phyloP scores from a whole-genome alignment of 1,140 invertebrate genomes.

The Scaptomyza hsui region DNA sequence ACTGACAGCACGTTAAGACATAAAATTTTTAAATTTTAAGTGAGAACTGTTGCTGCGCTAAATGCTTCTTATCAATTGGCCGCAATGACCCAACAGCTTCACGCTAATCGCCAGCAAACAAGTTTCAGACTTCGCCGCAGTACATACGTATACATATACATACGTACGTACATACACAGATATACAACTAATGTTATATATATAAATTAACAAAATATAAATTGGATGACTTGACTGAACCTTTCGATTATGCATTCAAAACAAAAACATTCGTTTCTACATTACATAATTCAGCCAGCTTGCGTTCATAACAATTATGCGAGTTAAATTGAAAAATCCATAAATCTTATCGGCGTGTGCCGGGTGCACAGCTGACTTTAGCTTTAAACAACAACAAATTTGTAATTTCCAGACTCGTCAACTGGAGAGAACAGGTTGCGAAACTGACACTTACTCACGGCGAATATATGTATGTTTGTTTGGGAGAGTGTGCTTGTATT shows the following conservation, averaged over 20 bases:
- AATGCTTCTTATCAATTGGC: constrained; percentile 34
- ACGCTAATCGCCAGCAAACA: constrained; percentile 60
- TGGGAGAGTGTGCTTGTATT: constrained; percentile 10
- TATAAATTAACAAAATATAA: not conserved
- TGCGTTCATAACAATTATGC: constrained; percentile 1
- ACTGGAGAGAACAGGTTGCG: constrained; percentile 68
- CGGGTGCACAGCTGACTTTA: constrained; percentile 46
- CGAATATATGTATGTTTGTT: constrained; percentile 4
- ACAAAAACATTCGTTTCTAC: constrained; percentile 9
- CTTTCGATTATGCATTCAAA: constrained; percentile 39
- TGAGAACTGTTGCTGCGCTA: constrained; percentile 13
- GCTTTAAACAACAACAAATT: constrained; percentile 21
- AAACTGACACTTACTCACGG: constrained; percentile 18
- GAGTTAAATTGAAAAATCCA: constrained; percentile 53
- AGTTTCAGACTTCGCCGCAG: constrained; percentile 40
- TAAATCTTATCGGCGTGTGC: constrained; percentile 51
- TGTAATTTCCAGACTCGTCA: not conserved
- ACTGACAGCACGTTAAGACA: no score
- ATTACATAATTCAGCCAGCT: constrained; percentile 56
- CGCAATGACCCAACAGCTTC: constrained; percentile 50
- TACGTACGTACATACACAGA: constrained; percentile 13
- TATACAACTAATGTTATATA: not conserved
- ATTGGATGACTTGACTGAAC: constrained; percentile 8
- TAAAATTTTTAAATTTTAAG: not conserved
- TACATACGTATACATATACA: constrained; percentile 28